Evolutionary conservation across 2,113 vertebrate genomes (phyloP).

Genomic region (Malurus cyaneus): DNA sequence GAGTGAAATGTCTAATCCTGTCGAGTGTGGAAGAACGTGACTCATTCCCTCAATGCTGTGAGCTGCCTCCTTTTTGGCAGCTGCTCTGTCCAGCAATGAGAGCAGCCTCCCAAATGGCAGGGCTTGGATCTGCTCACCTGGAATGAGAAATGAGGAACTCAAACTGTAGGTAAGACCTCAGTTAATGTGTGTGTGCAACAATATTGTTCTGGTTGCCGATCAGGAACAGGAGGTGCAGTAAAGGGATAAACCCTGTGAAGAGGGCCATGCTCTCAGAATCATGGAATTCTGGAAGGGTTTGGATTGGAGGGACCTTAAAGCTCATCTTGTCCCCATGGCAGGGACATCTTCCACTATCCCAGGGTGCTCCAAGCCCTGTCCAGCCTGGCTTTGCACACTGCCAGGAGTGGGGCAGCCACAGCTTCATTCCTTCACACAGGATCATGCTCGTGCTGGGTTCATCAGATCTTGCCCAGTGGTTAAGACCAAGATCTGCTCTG

Average conservation of each 20-base stretch:
- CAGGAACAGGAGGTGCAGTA: background rate
- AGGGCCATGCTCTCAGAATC: background rate
- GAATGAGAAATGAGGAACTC: background rate
- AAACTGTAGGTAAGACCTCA: conserved; percentile 1
- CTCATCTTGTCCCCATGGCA: background rate
- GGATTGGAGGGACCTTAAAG: background rate
- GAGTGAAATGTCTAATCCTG: conserved; percentile 60
- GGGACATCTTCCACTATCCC: background rate
- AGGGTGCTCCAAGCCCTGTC: accelerated
- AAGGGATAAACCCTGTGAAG: background rate
- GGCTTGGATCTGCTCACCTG: background rate
- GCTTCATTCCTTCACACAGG: background rate
- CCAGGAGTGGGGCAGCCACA: background rate
- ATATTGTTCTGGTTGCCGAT: conserved; percentile 32
- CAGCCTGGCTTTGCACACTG: background rate
- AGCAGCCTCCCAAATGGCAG: background rate
- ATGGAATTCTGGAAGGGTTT: background rate
- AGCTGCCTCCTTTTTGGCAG: conserved; percentile 36
- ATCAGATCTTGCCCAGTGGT: background rate
- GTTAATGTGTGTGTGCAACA: background rate
- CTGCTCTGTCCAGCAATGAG: accelerated
- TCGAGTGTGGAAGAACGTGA: conserved; percentile 29
- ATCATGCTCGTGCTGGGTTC: background rate
- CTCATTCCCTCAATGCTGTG: background rate
- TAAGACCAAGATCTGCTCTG: background rate